Evolutionary conservation across 2,797 vertebrate species (phyloP).

Genomic region (Poecilia velifera): DNA sequence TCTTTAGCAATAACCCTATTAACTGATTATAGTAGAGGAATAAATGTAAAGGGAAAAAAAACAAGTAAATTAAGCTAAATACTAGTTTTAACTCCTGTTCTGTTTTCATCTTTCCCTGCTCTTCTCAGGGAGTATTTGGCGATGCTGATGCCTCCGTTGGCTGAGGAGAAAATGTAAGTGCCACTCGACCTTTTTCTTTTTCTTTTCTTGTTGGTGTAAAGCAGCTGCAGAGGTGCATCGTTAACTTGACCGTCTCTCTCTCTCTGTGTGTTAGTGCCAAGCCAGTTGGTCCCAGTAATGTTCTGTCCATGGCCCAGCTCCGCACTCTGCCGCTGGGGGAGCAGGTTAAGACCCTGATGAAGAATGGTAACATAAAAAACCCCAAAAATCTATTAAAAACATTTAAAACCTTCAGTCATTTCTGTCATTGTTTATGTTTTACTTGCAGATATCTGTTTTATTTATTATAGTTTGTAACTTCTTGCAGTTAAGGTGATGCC

Average conservation of each 20-base stretch:
- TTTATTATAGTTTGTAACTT: not conserved
- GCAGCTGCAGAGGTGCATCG: not conserved
- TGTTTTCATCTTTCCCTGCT: not conserved
- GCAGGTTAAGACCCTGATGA: conserved; percentile 97
- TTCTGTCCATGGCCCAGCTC: conserved; percentile 97
- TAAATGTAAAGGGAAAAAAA: not conserved
- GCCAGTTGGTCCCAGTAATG: conserved; percentile 92
- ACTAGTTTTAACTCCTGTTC: not conserved
- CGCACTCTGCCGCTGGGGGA: conserved; percentile 93
- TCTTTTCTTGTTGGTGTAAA: not conserved
- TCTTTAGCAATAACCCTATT: not conserved
- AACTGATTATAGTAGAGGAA: not conserved
- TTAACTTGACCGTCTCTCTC: not conserved
- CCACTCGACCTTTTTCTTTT: not conserved
- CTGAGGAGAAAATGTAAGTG: conserved; percentile 93
- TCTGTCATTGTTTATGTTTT: not conserved
- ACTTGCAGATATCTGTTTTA: not conserved
- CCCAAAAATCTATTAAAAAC: not conserved
- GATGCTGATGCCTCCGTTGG: conserved; percentile 94
- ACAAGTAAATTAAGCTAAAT: not conserved
- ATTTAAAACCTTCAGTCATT: not conserved
- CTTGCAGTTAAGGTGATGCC: conserved; percentile 94
- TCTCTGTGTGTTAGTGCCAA: conserved; percentile 79
- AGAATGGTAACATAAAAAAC: conserved; percentile 84
- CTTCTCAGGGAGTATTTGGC: conserved; percentile 90